A percentile compares a stretch with the other conserved stretches of the same genome.
phyloP scores from a whole-genome alignment of 2,113 vertebrate species.

The Bubo blakistoni region DNA sequence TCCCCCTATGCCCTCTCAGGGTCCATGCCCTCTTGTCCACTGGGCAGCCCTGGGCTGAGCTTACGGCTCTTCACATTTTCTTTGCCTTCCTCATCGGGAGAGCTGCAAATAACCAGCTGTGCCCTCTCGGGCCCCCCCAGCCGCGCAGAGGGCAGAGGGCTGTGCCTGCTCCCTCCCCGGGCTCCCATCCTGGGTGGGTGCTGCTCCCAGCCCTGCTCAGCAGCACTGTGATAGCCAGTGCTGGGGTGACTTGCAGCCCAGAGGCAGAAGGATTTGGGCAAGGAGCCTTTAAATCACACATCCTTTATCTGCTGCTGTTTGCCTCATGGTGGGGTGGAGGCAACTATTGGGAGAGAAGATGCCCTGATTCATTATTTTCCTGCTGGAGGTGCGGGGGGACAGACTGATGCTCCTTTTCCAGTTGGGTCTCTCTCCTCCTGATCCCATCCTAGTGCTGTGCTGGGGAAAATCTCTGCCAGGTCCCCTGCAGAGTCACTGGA shows the following conservation, averaged over 20 bases:
- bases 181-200: background rate
- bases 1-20: background rate
- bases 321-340: background rate
- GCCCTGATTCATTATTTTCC: background rate
- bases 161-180: background rate
- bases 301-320: background rate
- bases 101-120: background rate
- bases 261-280: background rate
- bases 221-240: background rate
- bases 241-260: background rate
- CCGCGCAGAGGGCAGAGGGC: background rate
- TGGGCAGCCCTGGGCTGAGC: background rate
- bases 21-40: background rate
- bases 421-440: background rate
- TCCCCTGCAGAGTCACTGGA: background rate
- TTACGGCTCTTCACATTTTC: background rate
- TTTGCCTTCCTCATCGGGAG: background rate
- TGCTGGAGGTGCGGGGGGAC: background rate
- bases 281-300: background rate
- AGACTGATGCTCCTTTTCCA: background rate
- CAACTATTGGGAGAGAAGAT: background rate
- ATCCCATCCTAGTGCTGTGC: background rate
- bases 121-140: background rate
- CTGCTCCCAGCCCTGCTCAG: background rate
- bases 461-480: background rate